Base-by-base conservation (phyloP, 2,888 invertebrate genomes). In the Rhyacophila evoluta region DNA sequence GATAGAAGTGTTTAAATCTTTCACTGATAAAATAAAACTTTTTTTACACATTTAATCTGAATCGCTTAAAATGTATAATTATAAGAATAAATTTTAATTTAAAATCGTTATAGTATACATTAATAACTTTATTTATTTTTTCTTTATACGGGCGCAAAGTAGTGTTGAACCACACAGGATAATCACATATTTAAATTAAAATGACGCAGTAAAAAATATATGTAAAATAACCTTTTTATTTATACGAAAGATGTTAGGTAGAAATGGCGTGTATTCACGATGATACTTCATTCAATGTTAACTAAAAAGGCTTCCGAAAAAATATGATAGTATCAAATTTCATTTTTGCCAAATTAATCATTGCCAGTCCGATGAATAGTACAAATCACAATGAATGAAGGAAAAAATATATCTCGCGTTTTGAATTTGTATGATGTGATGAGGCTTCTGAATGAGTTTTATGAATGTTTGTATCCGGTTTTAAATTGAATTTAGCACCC, bases 281-380 rank as follows among this genome's bases (percentile, higher is more conserved):
- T 0, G 5, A 55, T 3, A 55, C 55, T 5, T 19, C 55, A 25
- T 55, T n/a, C 2, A 5, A 8, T 55, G 15, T 6, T 55, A 25
- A 55, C 55, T 55, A 10, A 55, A 55, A 55, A 55, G 15, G 25
- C 6, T 25, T 10, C 19, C 25, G 2, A 25, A 4, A 55, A 55
- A 0, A 19, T 55, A 19, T 19, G 55, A 8, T 28, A 15, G 76
- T 75, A 75, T 72, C 79, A 55, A 55, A 67, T 79, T 74, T 72
- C 75, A 73, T 55, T 67, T 73, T 25, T 75, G 74, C 72, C 75
- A 72, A 75, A 79, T 79, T 75, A 79, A 79, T 79, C 79, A 79
- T 79, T 38, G 75, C 79, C 79, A 78, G 67, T 71, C 55, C 68
- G 55, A 55, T 72, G 67, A 75, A 70, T 79, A 72, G 72, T 75